These are phyloP conservation scores for Capitulum mitella DNA, from an alignment of 2,888 invertebrate species.

Conservation along the genomic window DNA sequence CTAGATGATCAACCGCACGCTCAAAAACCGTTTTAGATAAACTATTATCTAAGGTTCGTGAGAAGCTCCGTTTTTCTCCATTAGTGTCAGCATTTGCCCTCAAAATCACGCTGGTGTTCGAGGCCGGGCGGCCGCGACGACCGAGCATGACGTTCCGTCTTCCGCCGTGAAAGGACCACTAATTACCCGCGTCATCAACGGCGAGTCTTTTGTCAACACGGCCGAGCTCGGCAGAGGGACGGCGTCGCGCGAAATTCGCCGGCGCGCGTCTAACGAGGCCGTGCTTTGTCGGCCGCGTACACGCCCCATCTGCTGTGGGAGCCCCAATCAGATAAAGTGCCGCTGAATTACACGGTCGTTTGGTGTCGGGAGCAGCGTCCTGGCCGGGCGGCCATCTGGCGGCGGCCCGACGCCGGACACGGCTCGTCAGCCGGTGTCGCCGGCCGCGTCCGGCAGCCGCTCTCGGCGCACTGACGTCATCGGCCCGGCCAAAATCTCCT, in stretches of 20 bases:
- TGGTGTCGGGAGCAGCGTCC: not conserved
- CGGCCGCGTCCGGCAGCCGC: too few relatives aligned
- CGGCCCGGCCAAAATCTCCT: too few relatives aligned
- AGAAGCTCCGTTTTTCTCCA: too few relatives aligned
- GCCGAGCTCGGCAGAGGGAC: not conserved
- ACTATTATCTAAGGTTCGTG: too few relatives aligned
- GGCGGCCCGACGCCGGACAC: not conserved
- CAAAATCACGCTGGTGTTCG: too few relatives aligned
- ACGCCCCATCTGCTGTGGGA: not conserved
- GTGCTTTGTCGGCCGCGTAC: not conserved
- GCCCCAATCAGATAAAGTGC: not conserved
- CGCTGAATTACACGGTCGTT: not conserved
- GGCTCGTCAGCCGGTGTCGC: too few relatives aligned
- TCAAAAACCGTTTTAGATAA: too few relatives aligned
- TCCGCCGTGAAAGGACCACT: not conserved
- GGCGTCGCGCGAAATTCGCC: not conserved
- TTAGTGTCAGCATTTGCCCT: too few relatives aligned
- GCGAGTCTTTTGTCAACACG: not conserved
- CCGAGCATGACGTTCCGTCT: too few relatives aligned
- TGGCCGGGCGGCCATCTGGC: not conserved
- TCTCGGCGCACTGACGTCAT: too few relatives aligned
- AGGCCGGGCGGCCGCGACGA: too few relatives aligned
- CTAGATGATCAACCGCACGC: too few relatives aligned
- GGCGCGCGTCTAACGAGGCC: not conserved
- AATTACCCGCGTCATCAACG: not conserved